These are phyloP conservation scores for Baronia brevicornis DNA, from an alignment of 2,888 invertebrate species.

Conservation along the genomic window DNA sequence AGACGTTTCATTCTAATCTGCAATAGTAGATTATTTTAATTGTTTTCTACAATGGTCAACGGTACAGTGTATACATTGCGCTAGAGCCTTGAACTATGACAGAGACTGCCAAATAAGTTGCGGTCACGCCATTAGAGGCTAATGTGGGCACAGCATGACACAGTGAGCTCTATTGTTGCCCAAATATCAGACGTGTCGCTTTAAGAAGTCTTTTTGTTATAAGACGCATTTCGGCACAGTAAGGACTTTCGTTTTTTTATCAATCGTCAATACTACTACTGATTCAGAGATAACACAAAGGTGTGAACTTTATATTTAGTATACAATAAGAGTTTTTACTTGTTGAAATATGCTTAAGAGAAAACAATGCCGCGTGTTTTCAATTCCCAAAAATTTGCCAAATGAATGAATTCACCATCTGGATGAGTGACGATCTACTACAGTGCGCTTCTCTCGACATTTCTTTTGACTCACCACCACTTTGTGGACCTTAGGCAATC, in stretches of 20 bases:
- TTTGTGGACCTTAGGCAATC: too few species aligned
- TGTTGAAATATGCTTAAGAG: too few species aligned
- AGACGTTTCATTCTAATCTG: too few species aligned
- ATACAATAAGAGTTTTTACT: constrained; percentile 14
- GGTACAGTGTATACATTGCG: constrained; percentile 24
- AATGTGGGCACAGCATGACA: constrained; percentile 49
- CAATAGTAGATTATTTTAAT: too few species aligned
- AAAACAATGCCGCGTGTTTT: too few species aligned
- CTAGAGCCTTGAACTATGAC: constrained; percentile 59
- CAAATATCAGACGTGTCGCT: constrained; percentile 31
- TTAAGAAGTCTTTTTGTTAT: constrained; percentile 34
- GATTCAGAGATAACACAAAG: constrained; percentile 5
- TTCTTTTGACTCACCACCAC: too few species aligned
- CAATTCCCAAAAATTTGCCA: too few species aligned
- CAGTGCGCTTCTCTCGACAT: too few species aligned
- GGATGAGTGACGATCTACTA: too few species aligned
- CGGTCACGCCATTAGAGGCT: constrained; percentile 46
- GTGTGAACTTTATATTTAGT: neutral
- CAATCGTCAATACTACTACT: constrained; percentile 1
- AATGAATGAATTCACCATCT: too few species aligned
- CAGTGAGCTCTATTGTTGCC: constrained; percentile 34
- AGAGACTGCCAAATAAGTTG: constrained; percentile 41
- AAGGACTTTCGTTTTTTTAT: constrained; percentile 24
- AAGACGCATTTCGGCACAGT: constrained; percentile 24
- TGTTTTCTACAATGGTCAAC: constrained; percentile 5